Base-by-base conservation (phyloP, 2,888 invertebrate species). In the Aphidius colemani region DNA sequence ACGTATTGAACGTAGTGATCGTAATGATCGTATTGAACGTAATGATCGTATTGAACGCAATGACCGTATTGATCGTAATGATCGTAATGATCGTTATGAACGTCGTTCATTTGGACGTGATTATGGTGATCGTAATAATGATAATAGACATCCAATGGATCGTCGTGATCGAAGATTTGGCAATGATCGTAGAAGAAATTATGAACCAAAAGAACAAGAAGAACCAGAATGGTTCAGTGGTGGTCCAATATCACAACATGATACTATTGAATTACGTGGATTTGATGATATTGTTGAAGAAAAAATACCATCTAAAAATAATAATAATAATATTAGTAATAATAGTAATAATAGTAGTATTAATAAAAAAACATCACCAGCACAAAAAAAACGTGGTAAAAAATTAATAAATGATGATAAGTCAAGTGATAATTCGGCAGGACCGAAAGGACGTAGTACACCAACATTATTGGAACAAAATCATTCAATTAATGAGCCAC, bases 191-290 rank as follows among this genome's bases (percentile, higher is more conserved):
- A 86, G 89, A 69, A 85, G 88, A 71, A 80, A 79, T 7, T 80
- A 78, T 57, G 87, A 84, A 11, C 76, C 73, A 77, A 86, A 86
- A 72, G 88, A 86, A 66, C 88, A 88, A 72, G 93, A 92, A 71
- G 94, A 95, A 80, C 96, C 96, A 4, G 95, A 96, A 83, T 96
- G 96, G 89, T 92, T 90, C 78, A 92, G 91, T 75, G 90, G 90
- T 66, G 96, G 96, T 53, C 96, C 96, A 53, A 91, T 92, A 67
- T 95, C 95, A 67, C 93, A 95, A 79, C 85, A 90, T 76, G 97
- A 97, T 75, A 95, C 94, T 46, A 97, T 97, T 74, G 97, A 97
- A 82, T 85, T 97, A 72, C 90, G 92, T 56, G 97, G 97, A 13
- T 97, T 97, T 83, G 95, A 96, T 74, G 94, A 92, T 66, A 76